Evolutionary conservation across 2,888 invertebrate genomes (phyloP), one percentile per base, ranked within the genome.

Genomic region (Brachynemurus nebulosus): DNA sequence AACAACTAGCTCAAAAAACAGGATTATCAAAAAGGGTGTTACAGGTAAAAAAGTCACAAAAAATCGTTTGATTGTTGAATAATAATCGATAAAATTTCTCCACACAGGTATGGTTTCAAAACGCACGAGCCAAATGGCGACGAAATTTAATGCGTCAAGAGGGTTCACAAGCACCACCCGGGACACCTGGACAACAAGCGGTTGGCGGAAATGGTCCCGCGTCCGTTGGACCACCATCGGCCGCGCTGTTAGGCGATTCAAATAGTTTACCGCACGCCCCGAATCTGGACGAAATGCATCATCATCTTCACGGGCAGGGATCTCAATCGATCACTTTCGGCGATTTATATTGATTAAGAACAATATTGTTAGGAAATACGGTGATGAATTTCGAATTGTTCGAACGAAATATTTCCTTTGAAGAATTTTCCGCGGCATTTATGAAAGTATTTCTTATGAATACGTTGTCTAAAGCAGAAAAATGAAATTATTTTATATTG

Each of bases 61-160:
- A n/a, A n/a, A n/a, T n/a, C n/a, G n/a, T n/a, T n/a, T n/a, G n/a
- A n/a, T n/a, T 30, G 30, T 30, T 30, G 30, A 12, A 12, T 30
- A 30, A 12, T n/a, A 14, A 30, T 30, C 14, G n/a, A 12, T 30
- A 8, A 30, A 30, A 16, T 41, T 30, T 40, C 47, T 51, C 41
- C 34, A 51, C 55, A 9, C 57, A 97, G 95, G 96, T 97, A 2
- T 97, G 97, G 97, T 97, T 97, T 66, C 97, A 98, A 76, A 98
- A 98, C 63, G 96, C 97, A 0, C 73, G 97, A 42, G 98, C 97
- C 27, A 98, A 98, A 69, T 97, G 93, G 86, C 79, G 98, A 52
- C 78, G 97, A 42, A 95, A 89, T 64, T 77, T 89, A 61, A 86
- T 89, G 83, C 69, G 89, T 40, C 89, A 88, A 59, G 89, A 90